These are phyloP conservation scores for Valencia hispanica DNA, from an alignment of 2,797 vertebrate genomes.

Conservation along the genomic window DNA sequence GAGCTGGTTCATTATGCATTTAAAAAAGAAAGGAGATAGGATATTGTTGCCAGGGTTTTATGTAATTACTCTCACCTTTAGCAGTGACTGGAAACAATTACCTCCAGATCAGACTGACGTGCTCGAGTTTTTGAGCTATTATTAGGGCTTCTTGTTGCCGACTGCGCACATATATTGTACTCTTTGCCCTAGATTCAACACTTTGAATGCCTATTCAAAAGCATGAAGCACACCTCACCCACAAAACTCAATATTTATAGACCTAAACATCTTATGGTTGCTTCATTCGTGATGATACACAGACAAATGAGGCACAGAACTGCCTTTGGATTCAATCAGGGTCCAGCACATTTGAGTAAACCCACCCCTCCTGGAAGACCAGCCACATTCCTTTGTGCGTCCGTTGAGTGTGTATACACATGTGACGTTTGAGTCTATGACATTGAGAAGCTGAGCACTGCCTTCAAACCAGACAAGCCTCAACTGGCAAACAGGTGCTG, in stretches of 20 bases:
- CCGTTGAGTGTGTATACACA: conserved; percentile 46
- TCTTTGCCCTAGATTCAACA: conserved; percentile 58
- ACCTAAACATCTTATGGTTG: conserved; percentile 48
- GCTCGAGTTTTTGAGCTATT: conserved; percentile 35
- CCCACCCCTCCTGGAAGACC: conserved; percentile 31
- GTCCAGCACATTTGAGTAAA: conserved; percentile 32
- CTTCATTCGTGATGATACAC: conserved; percentile 40
- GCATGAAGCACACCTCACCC: conserved; percentile 60
- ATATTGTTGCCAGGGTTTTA: conserved; percentile 77
- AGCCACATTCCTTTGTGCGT: conserved; percentile 68
- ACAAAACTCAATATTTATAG: conserved; percentile 56
- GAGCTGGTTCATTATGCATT: conserved; percentile 72
- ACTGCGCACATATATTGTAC: conserved; percentile 45
- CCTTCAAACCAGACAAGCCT: conserved; percentile 76
- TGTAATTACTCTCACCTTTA: conserved; percentile 82
- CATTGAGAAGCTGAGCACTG: conserved; percentile 58
- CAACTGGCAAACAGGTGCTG: conserved; percentile 83
- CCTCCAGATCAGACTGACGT: conserved; percentile 41
- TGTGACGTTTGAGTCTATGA: conserved; percentile 62
- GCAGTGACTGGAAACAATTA: conserved; percentile 60
- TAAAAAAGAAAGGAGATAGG: conserved; percentile 58
- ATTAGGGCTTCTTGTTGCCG: conserved; percentile 37
- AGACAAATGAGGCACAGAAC: conserved; percentile 33
- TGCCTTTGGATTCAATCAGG: conserved; percentile 27
- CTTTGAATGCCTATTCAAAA: conserved; percentile 48